Conservation (phyloP, 2,797 vertebrate species). For the Gastrophryne carolinensis region DNA sequence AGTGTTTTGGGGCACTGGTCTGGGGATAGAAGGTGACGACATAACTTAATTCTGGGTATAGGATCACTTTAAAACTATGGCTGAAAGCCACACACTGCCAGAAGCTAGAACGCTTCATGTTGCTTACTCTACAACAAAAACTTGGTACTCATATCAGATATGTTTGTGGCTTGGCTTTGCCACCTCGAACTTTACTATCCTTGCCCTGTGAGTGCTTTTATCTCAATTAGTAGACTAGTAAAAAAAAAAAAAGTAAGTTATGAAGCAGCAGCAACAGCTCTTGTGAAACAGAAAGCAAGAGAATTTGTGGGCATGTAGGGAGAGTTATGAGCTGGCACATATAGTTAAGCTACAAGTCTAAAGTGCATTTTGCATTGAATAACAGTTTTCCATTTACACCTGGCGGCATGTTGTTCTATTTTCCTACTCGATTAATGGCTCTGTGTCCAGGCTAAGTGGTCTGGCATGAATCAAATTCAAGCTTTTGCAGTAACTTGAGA, state of each 20-base stretch:
- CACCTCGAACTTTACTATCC: no score
- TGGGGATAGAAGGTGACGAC: no score
- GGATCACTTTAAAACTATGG: no score
- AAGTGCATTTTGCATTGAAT: slow-evolving; percentile 23
- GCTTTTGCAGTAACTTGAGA: slow-evolving; percentile 31
- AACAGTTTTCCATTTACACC: slow-evolving; percentile 57
- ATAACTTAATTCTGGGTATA: no score
- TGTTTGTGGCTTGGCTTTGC: no score
- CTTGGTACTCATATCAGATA: no score
- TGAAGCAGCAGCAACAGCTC: neutral
- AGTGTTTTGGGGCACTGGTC: no score
- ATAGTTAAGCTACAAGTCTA: neutral
- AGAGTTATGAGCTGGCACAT: slow-evolving; percentile 1
- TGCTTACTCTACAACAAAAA: no score
- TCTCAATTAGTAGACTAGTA: neutral
- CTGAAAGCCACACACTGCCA: no score
- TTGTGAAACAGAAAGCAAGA: neutral
- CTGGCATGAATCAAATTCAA: slow-evolving; percentile 3
- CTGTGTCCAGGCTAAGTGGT: slow-evolving; percentile 21
- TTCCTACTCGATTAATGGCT: slow-evolving; percentile 12
- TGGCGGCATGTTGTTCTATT: slow-evolving; percentile 23
- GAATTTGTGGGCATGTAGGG: no score
- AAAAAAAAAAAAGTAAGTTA: neutral
- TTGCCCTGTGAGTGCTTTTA: neutral
- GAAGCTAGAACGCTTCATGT: no score